Base-by-base conservation (phyloP, 2,113 vertebrate species). In the Psephotus haematonotus region DNA sequence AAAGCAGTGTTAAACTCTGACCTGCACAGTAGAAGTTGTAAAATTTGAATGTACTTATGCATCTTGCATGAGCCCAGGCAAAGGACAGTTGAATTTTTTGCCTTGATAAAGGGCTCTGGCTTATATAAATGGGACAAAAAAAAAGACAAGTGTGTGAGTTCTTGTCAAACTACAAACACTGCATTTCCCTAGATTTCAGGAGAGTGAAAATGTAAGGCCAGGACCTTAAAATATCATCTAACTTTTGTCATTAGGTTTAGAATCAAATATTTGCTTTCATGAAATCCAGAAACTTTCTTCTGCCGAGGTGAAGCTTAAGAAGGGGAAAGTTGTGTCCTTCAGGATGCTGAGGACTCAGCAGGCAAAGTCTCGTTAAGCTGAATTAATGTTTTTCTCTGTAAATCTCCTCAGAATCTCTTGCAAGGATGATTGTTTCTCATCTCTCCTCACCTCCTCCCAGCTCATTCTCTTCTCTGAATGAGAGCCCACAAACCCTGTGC, bases 211-310 rank as follows among this genome's bases (percentile, higher is more conserved):
- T 39, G 17, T 69, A 82, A 82, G 82, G 89, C 52, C 63, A 80
- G 69, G 75, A 87, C 67, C 70, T 90, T 91, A 94, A 95, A 94
- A 84, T 93, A 67, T 53, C 7, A 5, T 79, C 80, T 60, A 76
- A 91, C 52, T 84, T 95, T 62, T 74, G 85, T 53, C 63, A 59
- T 75, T 75, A 67, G n/a, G 17, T 86, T 95, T 67, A 86, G 70
- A 91, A 92, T 82, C 74, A 92, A 95, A 87, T 96, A 92, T 84
- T 96, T 96, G 49, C 53, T 91, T 84, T 94, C 70, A 39, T 50
- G 70, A 93, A 85, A 82, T 82, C 76, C 20, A 41, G 70, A 92
- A 96, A 76, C 52, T 72, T 92, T 67, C 49, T 92, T 71, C 83
- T 72, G 57, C 76, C 62, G 80, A 82, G 59, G 39, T 39, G n/a